These are phyloP conservation scores for Acrocephalus arundinaceus DNA, from an alignment of 2,113 vertebrate genomes.

Conservation along the genomic window DNA sequence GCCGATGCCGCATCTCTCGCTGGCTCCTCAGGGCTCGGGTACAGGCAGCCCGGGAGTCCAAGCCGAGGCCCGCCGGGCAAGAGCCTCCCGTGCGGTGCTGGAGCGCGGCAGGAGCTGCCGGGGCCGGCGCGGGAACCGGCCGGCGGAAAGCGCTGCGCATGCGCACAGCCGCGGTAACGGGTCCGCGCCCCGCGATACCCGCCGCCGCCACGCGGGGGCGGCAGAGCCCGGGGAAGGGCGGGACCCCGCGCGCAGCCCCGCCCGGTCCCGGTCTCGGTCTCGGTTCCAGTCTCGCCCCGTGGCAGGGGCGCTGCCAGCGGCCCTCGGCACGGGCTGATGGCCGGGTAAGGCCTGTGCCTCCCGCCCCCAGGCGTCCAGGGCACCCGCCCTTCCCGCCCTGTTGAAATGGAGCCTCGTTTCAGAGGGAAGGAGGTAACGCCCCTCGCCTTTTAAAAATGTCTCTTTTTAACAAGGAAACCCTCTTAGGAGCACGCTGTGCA, in stretches of 20 bases:
- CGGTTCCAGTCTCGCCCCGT: accelerated
- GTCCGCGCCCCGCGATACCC: too few relatives aligned
- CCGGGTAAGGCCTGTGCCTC: neutral
- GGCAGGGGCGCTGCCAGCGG: neutral
- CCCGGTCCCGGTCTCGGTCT: neutral
- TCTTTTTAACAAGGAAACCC: neutral
- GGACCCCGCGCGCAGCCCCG: neutral
- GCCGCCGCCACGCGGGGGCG: neutral
- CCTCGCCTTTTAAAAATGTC: neutral
- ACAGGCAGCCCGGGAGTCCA: too few relatives aligned
- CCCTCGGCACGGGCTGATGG: neutral
- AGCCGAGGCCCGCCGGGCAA: accelerated
- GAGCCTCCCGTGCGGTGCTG: neutral
- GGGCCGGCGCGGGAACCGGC: too few relatives aligned
- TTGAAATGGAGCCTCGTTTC: neutral
- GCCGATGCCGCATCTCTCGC: neutral
- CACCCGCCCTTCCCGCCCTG: neutral
- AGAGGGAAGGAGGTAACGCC: neutral
- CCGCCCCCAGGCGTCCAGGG: accelerated
- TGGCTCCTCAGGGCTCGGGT: neutral
- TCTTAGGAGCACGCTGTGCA: accelerated
- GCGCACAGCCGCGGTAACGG: neutral
- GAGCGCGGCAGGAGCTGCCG: neutral
- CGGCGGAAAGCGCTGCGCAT: neutral
- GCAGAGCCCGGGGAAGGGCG: neutral